These are phyloP conservation scores for Noctua fimbriata DNA, from an alignment of 2,888 invertebrate genomes.

Conservation along the genomic window DNA sequence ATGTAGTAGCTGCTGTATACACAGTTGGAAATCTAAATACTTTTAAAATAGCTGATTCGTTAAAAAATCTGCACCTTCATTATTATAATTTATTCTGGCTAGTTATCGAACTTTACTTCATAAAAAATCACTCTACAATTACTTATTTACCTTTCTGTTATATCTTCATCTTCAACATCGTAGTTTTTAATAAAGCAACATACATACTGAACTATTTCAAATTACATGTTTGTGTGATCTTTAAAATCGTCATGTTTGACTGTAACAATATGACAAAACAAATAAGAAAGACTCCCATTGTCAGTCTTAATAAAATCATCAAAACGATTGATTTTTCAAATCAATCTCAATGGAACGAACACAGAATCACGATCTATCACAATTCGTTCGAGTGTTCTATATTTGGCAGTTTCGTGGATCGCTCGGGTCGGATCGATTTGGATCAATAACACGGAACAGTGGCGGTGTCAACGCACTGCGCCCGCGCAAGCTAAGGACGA, in stretches of 20 bases:
- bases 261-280: background rate
- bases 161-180: background rate
- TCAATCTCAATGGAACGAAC: slow-evolving; percentile 24
- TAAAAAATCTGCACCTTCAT: background rate
- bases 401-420: slow-evolving; percentile 72
- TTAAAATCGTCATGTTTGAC: background rate
- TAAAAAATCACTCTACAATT: background rate
- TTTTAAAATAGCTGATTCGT: background rate
- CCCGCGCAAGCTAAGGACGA: slow-evolving; percentile 63
- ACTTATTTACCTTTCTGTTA: background rate
- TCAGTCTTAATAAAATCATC: slow-evolving; percentile 19
- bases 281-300: background rate
- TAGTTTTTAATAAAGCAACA: background rate
- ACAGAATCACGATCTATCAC: slow-evolving; percentile 37
- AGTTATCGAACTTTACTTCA: background rate
- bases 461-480: slow-evolving; percentile 82
- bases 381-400: slow-evolving; percentile 56
- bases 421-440: slow-evolving; percentile 77
- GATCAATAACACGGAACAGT: slow-evolving; percentile 85
- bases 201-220: background rate
- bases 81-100: background rate
- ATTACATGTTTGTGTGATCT: background rate
- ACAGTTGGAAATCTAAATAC: background rate
- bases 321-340: slow-evolving; percentile 12
- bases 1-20: too few relatives aligned